Conservation (phyloP, 2,888 invertebrate genomes). For the Pimpla rufipes region DNA sequence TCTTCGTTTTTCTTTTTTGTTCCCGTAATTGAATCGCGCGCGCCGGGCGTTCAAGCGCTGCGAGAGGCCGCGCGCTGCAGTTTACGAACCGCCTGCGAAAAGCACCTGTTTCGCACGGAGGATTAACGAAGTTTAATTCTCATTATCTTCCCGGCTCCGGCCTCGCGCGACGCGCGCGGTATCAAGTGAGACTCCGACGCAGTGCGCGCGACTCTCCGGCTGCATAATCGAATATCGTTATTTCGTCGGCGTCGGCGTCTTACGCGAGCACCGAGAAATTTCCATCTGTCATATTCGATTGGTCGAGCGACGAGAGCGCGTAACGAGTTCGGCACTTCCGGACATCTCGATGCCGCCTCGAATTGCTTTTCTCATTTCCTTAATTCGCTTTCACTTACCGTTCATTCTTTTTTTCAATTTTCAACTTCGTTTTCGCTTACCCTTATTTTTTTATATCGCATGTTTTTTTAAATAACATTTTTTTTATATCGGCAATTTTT, state of each 20-base stretch:
- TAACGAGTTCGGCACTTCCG: neutral
- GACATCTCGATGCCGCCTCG: neutral
- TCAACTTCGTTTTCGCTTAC: no score
- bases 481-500: no score
- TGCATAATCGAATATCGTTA: constrained; percentile 41
- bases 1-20: constrained; percentile 23
- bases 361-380: neutral
- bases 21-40: constrained; percentile 29
- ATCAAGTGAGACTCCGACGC: constrained; percentile 4
- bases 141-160: constrained; percentile 48
- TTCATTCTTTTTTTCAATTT: no score
- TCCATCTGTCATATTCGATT: constrained; percentile 45
- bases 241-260: constrained; percentile 11
- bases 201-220: neutral
- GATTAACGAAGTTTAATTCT: constrained; percentile 66
- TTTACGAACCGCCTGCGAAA: constrained; percentile 15
- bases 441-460: no score
- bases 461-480: no score
- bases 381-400: neutral
- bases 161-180: neutral
- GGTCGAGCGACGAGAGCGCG: neutral
- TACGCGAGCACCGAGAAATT: neutral
- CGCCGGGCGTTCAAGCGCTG: neutral
- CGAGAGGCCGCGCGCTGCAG: neutral
- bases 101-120: constrained; percentile 52